Conservation (phyloP, 2,113 vertebrate genomes). For the Candoia aspera region DNA sequence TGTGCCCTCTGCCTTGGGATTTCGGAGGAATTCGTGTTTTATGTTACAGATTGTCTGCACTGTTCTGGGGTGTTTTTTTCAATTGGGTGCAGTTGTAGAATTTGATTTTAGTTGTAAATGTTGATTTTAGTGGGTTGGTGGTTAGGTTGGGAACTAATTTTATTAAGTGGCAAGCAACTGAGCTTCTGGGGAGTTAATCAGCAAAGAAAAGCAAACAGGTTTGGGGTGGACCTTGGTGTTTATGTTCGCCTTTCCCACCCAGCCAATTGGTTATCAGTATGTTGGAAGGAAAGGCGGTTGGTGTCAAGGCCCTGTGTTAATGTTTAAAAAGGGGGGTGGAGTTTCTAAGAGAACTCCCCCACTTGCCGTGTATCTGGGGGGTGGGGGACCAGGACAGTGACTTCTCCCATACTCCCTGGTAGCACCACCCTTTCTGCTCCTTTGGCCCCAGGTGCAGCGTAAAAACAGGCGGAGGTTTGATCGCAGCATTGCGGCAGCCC, state of each 20-base stretch:
- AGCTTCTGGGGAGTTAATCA: slow-evolving; percentile 61
- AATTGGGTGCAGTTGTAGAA: background rate
- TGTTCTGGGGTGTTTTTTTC: background rate
- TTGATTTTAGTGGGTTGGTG: too few species aligned
- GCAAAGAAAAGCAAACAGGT: slow-evolving; percentile 64
- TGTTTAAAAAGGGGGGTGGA: background rate
- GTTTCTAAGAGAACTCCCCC: background rate
- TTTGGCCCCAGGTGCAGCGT: too few species aligned
- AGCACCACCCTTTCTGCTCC: too few species aligned
- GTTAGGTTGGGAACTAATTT: too few species aligned
- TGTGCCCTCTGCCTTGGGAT: too few species aligned
- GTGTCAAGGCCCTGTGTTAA: background rate
- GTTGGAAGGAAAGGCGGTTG: background rate
- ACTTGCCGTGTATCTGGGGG: background rate
- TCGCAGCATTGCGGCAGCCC: too few species aligned
- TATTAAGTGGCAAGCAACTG: slow-evolving; percentile 18
- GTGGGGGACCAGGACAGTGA: too few species aligned
- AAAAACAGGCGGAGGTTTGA: too few species aligned
- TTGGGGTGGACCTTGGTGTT: slow-evolving; percentile 38
- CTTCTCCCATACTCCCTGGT: too few species aligned
- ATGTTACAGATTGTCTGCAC: background rate
- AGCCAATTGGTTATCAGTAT: background rate
- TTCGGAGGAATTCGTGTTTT: background rate
- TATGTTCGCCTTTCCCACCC: slow-evolving; percentile 14
- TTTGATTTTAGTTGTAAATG: background rate